phyloP scores from a whole-genome alignment of 2,888 invertebrate species.

The Pachydiplax longipennis region DNA sequence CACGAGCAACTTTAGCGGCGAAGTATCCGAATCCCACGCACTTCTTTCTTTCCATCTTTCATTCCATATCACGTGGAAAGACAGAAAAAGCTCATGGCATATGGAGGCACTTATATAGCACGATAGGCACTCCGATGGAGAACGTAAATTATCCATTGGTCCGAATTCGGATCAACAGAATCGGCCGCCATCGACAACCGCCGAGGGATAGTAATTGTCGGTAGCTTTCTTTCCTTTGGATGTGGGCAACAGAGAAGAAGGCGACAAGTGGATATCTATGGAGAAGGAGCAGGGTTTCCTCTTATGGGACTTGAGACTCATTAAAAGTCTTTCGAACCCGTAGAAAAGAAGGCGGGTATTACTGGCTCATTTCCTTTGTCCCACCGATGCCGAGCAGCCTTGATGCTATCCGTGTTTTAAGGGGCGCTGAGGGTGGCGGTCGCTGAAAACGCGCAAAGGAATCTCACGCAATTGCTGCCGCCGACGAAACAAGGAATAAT shows the following conservation, averaged over 20 bases:
- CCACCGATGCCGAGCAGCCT: neutral
- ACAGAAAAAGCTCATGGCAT: neutral
- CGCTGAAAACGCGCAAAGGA: neutral
- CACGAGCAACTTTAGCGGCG: neutral
- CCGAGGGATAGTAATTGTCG: neutral
- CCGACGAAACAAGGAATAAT: neutral
- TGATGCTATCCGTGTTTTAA: neutral
- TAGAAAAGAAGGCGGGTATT: neutral
- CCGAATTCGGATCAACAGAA: neutral
- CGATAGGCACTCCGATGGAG: neutral
- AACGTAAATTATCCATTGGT: neutral
- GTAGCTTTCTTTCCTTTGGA: neutral
- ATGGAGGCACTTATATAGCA: neutral
- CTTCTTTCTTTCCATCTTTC: neutral
- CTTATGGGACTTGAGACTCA: neutral
- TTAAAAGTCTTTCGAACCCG: neutral
- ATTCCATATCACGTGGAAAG: neutral
- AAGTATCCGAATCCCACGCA: neutral
- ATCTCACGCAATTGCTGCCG: neutral
- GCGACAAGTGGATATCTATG: conserved; percentile 1
- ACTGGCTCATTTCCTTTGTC: neutral
- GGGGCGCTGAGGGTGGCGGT: neutral
- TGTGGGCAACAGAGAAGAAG: neutral
- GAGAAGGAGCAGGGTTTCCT: neutral
- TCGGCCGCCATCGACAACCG: neutral